Base-by-base conservation (phyloP, 2,888 invertebrate species). In the Gandaritis pyraliata region DNA sequence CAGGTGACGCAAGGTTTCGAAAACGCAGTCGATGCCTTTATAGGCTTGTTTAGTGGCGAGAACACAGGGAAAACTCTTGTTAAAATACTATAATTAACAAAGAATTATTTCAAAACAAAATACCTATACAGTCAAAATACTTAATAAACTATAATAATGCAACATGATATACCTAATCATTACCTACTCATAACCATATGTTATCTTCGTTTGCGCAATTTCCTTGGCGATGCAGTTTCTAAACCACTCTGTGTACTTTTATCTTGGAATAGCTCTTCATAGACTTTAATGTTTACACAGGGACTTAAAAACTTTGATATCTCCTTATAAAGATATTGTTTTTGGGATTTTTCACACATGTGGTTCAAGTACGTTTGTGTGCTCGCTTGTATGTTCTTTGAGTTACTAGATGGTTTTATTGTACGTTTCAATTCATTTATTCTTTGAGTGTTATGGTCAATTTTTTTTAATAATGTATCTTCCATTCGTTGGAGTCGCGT, bases 31-130 rank as follows among this genome's bases (percentile, higher is more conserved):
- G 85, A 94, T 45, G 95, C 95, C 33, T 95, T 96, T 70, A 87
- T 93, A 65, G 94, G 93, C 12, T 86, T 96, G 79, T 87, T 91
- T 51, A 81, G 69, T 49, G 95, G 96, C 13, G 93, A 92, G 36
- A 95, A 95, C 77, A 88, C 85, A 23, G 96, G 96, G 61, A 96
- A 96, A 88, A 93, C 94, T 57, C 82, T 96, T 63, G 93, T 96
- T 3, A 93, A 94, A 88, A 89, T 90, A 4, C 92, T 80, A 82
- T 77, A 64, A 67, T 23, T 16, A 43, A 43, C 36, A 6, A 18
- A 15, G 54, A 43, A 11, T n/a, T 43, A 38, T 33, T 39, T 47
- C 16, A 54, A 8, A 57, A 55, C 66, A 15, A 54, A 51, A 51
- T 47, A n/a, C n/a, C n/a, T 41, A 29, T 60, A 43, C 45, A 46